Evolutionary conservation across 92 coral and sea anemone species (phyloP), one percentile per base, ranked within the genome.

Genomic region (Epizoanthus ramosus): DNA sequence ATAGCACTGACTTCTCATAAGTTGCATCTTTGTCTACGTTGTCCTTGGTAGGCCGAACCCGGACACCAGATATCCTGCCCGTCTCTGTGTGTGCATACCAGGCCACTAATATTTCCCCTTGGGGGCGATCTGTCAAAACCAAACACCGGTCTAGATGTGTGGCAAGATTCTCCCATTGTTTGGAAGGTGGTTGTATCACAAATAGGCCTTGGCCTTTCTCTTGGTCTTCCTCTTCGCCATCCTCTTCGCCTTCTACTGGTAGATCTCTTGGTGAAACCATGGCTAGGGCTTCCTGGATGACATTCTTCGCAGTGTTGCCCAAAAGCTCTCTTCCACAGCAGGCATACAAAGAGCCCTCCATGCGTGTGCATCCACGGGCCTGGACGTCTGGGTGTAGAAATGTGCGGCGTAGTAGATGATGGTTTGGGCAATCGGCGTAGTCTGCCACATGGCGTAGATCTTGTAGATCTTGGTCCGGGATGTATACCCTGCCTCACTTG

Each of bases 301-400:
- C n/a, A n/a, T n/a, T n/a, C n/a, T n/a, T n/a, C n/a, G n/a, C n/a
- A n/a, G n/a, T n/a, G n/a, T n/a, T n/a, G n/a, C n/a, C n/a, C n/a
- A n/a, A 79, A 25, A 85, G 79, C 6, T 57, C 63, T 61, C 65
- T 17, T 15, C 43, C 73, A 7, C 50, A 28, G 23, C 85, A 39
- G 64, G 79, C 89, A 61, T 85, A 77, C 13, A 85, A 61, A 50
- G 75, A 86, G 28, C 73, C 73, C 23, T 86, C 86, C 17, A 86
- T 71, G 2, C 86, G 72, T 0, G 82, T 72, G 33, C 82, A 86
- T 6, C 83, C 86, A 0, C 89, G 63, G 8, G 58, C 72, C 35
- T 85, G 89, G 31, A 79, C 84, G n/a, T 85, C 84, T 14, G 89
- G 85, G 56, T 79, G 89, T 5, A 60, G 14, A 68, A 85, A 79